A percentile compares a stretch with the other conserved stretches of the same genome.
These are phyloP conservation scores for Pachypeltis micranthus DNA, from an alignment of 1,140 invertebrate genomes.

Conservation along the genomic window DNA sequence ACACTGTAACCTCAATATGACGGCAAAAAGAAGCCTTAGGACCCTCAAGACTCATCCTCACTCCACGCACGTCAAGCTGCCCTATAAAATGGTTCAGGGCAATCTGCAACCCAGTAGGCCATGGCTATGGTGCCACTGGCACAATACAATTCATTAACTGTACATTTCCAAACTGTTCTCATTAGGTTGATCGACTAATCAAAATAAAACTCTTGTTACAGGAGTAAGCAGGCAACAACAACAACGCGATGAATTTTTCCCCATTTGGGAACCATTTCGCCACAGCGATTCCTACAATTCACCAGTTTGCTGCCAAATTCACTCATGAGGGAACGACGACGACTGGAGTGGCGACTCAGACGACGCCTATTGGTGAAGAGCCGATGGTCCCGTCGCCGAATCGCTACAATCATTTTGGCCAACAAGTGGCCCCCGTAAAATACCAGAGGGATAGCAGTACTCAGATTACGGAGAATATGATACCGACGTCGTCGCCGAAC, in stretches of 20 bases:
- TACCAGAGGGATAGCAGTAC: slow-evolving; percentile 27
- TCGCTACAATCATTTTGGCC: slow-evolving; percentile 23
- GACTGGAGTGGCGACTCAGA: slow-evolving; percentile 14
- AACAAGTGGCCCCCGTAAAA: slow-evolving; percentile 21
- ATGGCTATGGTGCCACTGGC: too few relatives aligned
- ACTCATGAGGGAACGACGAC: slow-evolving; percentile 40
- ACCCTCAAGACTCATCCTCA: too few relatives aligned
- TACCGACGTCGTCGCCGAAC: slow-evolving; percentile 19
- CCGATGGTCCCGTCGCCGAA: slow-evolving; percentile 18
- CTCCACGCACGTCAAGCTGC: too few relatives aligned
- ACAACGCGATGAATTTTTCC: slow-evolving; percentile 53
- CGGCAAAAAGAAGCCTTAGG: too few relatives aligned
- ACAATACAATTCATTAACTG: too few relatives aligned
- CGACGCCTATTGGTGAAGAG: slow-evolving; percentile 15
- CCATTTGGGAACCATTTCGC: slow-evolving; percentile 52
- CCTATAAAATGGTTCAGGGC: too few relatives aligned
- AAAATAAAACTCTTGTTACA: too few relatives aligned
- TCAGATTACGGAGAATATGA: slow-evolving; percentile 24
- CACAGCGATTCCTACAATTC: slow-evolving; percentile 33
- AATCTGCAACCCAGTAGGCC: too few relatives aligned
- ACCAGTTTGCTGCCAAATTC: slow-evolving; percentile 53
- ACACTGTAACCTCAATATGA: too few relatives aligned
- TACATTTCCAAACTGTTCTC: too few relatives aligned
- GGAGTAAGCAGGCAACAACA: background rate
- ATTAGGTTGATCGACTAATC: too few relatives aligned